Percentiles rank a stretch among this genome's conserved stretches.
Conservation (phyloP, 2,888 invertebrate species). For the Axea sp. region DNA sequence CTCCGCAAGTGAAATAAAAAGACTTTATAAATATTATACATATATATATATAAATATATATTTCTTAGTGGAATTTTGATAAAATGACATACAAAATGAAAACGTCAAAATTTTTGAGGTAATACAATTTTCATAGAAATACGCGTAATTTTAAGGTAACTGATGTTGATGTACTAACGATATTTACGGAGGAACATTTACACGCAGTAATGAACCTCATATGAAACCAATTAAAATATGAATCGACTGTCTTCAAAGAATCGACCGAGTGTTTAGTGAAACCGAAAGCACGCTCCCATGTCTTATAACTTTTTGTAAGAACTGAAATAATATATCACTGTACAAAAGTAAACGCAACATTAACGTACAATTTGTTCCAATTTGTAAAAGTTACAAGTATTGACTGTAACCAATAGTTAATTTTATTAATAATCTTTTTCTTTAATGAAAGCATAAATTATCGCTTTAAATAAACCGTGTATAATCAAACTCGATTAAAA, state of each 20-base stretch:
- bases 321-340: constrained; percentile 63
- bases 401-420: no score
- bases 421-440: no score
- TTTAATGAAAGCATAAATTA: no score
- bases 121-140: constrained; percentile 63
- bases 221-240: constrained; percentile 54
- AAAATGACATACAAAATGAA: constrained; percentile 65
- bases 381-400: constrained; percentile 32
- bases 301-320: constrained; percentile 62
- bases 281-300: constrained; percentile 58
- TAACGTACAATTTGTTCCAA: constrained; percentile 49
- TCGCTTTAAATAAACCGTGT: no score
- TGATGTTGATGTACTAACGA: constrained; percentile 65
- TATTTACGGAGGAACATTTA: constrained; percentile 57
- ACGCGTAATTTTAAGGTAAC: constrained; percentile 64
- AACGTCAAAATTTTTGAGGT: constrained; percentile 57
- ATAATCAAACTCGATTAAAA: no score
- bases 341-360: constrained; percentile 63
- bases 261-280: constrained; percentile 58
- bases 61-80: constrained; percentile 75
- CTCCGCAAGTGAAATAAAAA: constrained; percentile 60
- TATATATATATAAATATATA: constrained; percentile 72
- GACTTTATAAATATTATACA: constrained; percentile 65
- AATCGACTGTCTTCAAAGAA: constrained; percentile 59
- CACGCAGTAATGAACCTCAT: constrained; percentile 48